phyloP scores from a whole-genome alignment of 1,140 invertebrate species.

The Ceratina calcarata region DNA sequence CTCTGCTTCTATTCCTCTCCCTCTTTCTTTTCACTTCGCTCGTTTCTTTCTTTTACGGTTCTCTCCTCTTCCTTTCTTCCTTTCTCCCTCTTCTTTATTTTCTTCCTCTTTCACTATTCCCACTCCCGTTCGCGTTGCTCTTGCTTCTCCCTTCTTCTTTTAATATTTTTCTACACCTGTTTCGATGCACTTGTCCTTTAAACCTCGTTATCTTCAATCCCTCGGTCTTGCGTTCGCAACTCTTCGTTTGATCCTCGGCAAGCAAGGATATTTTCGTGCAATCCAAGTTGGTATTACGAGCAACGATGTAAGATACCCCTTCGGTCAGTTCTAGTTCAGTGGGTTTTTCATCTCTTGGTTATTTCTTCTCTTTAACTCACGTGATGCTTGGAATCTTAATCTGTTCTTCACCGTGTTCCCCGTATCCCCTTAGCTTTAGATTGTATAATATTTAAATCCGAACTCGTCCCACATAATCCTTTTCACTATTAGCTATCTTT shows the following conservation, averaged over 20 bases:
- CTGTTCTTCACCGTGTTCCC: not conserved
- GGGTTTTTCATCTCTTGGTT: not conserved
- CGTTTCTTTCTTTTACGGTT: constrained; percentile 16
- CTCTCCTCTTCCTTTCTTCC: constrained; percentile 18
- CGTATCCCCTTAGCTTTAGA: no score
- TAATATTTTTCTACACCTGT: constrained; percentile 33
- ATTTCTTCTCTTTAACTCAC: not conserved
- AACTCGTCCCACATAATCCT: no score
- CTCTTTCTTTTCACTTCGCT: constrained; percentile 19
- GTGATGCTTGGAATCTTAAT: not conserved
- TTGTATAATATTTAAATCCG: not conserved
- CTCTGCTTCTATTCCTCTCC: constrained; percentile 20
- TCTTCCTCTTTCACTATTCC: constrained; percentile 21
- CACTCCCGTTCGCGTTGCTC: constrained; percentile 16
- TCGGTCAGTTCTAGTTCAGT: not conserved
- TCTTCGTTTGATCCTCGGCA: not conserved
- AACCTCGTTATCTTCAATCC: not conserved
- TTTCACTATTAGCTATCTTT: no score
- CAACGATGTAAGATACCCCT: not conserved
- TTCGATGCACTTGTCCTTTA: constrained; percentile 13
- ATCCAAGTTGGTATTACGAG: not conserved
- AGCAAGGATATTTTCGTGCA: no score
- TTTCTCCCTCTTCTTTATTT: constrained; percentile 13
- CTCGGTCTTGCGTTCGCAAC: not conserved
- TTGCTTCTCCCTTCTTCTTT: constrained; percentile 23